Conservation (phyloP, 2,888 invertebrate species). For the Lepetodrilus schrolli region DNA sequence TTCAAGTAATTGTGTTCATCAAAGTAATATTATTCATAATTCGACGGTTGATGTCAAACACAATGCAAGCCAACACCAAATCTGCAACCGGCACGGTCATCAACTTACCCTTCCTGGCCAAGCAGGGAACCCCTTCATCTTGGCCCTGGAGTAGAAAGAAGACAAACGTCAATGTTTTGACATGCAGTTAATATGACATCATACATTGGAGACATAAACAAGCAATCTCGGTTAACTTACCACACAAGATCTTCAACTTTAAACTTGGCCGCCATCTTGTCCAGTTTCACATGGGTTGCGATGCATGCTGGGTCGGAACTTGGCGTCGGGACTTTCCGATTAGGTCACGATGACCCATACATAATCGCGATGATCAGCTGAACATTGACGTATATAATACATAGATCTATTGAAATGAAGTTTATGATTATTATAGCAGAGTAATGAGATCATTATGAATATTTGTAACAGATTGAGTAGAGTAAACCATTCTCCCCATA, state of each 20-base stretch:
- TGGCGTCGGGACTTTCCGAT: conserved; percentile 38
- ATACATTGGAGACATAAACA: neutral
- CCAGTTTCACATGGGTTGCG: conserved; percentile 42
- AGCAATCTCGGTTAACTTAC: conserved; percentile 76
- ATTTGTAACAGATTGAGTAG: no score
- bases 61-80: conserved; percentile 4
- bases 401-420: no score
- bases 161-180: neutral
- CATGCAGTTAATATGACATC: neutral
- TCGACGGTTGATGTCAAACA: neutral
- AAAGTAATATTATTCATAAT: neutral
- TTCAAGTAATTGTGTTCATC: no score
- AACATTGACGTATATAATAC: neutral
- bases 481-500: no score
- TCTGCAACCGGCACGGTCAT: neutral
- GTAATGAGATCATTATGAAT: no score
- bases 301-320: conserved; percentile 40
- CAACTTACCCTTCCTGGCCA: conserved; percentile 96
- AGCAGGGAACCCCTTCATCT: conserved; percentile 97
- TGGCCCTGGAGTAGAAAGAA: conserved; percentile 85
- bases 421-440: no score
- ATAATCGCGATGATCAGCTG: conserved; percentile 35
- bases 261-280: conserved; percentile 79
- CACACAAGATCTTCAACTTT: conserved; percentile 83
- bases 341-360: conserved; percentile 41